Evolutionary conservation across 2,888 invertebrate genomes (phyloP), one percentile per base, ranked within the genome.

Genomic region (Rotaria socialis): DNA sequence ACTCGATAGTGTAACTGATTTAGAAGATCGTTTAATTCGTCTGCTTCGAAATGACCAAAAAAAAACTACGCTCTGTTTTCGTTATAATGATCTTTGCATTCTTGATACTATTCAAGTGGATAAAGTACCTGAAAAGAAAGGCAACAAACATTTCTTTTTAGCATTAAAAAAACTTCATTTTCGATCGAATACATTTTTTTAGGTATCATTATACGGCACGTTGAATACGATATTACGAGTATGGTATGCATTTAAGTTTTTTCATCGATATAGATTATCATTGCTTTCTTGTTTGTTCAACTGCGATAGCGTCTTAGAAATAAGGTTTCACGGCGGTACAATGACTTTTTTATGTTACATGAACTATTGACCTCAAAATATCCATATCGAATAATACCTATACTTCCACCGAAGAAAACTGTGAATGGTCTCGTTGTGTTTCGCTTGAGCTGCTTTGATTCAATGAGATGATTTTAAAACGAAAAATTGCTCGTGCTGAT

Each of bases 191-290:
- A 19, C 5, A 22, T 22, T 24, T 43, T 75, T 75, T 4, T 35
- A 80, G 80, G 80, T 47, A 90, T 92, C 43, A 88, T 92, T 52
- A 92, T 60, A 47, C 60, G 91, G 88, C 92, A 92, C 89, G 91
- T 91, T 60, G 92, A 92, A 88, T 92, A 92, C 89, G 91, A 91
- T 88, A 89, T 92, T 10, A 90, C 90, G 75, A 91, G 91, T 88
- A 89, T 90, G 90, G 91, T 91, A 88, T 10, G 16, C 14, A 67
- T 27, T 27, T 52, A 4, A 52, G 27, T 14, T 67, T 16, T 67
- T 27, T 85, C n/a, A 52, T 35, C 50, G 11, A 8, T 11, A 11
- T 27, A 80, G 5, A 19, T 24, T 7, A 35, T 67, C 0, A 19
- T 67, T 14, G 6, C 6, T 14, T 67, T 87, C 58, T 87, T 87